These are phyloP conservation scores for Oncorhynchus nerka DNA, from an alignment of 2,113 vertebrate genomes.

Conservation along the genomic window DNA sequence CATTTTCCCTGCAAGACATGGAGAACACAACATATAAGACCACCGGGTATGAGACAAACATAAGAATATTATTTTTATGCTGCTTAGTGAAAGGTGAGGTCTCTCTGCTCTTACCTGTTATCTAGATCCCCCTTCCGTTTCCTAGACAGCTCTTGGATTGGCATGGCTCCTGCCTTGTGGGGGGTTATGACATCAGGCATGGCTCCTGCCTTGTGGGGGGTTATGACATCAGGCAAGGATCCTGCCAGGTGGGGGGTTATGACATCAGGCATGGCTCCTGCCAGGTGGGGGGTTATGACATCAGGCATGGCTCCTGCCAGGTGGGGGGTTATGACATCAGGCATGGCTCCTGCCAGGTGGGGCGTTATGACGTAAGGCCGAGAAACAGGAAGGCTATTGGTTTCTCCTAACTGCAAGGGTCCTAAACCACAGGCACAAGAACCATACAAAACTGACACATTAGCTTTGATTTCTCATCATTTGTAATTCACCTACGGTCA, in stretches of 20 bases:
- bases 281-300: slow-evolving; percentile 68
- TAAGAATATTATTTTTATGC: too few species aligned
- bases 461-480: background rate
- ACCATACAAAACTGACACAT: too few species aligned
- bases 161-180: slow-evolving; percentile 44
- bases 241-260: too few species aligned
- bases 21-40: too few species aligned
- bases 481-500: background rate
- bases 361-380: slow-evolving; percentile 71
- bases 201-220: too few species aligned
- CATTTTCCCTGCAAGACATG: too few species aligned
- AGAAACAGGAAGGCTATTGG: slow-evolving; percentile 53
- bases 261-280: background rate
- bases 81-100: too few species aligned
- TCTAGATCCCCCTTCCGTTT: slow-evolving; percentile 87
- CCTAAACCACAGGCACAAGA: slow-evolving; percentile 53
- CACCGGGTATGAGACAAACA: too few species aligned
- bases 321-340: too few species aligned
- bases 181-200: too few species aligned
- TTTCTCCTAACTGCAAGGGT: slow-evolving; percentile 70
- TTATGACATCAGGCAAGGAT: too few species aligned
- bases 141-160: slow-evolving; percentile 73
- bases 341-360: slow-evolving; percentile 26
- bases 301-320: slow-evolving; percentile 50
- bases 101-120: slow-evolving; percentile 71